Evolutionary conservation across 2,888 invertebrate species (phyloP).

Genomic region (Trisateles emortualis): DNA sequence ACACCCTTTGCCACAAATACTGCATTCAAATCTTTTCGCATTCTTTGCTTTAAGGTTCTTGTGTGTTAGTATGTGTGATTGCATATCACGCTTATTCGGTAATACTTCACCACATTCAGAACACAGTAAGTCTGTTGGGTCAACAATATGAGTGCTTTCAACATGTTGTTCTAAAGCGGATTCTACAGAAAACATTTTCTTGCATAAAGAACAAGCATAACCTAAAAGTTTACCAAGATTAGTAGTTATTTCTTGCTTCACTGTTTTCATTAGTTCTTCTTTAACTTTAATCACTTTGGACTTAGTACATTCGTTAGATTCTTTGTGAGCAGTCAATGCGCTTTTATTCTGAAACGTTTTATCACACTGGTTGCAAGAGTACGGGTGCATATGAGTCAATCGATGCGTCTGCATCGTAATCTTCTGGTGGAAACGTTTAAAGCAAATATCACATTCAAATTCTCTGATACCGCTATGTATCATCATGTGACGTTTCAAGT

Average conservation of each 20-base stretch:
- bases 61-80: conserved; percentile 64
- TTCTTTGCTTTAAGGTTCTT: conserved; percentile 62
- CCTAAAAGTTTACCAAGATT: conserved; percentile 75
- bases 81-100: conserved; percentile 70
- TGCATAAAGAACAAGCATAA: conserved; percentile 79
- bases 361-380: conserved; percentile 74
- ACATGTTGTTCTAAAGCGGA: conserved; percentile 79
- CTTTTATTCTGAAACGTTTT: conserved; percentile 66
- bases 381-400: conserved; percentile 74
- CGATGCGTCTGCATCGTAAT: conserved; percentile 83
- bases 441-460: conserved; percentile 82
- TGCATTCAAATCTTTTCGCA: conserved; percentile 75
- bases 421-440: conserved; percentile 80
- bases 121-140: conserved; percentile 67
- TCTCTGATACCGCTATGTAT: conserved; percentile 78
- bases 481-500: conserved; percentile 83
- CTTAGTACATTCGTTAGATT: conserved; percentile 64
- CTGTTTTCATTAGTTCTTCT: conserved; percentile 77
- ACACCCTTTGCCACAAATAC: conserved; percentile 77
- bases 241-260: conserved; percentile 77
- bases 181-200: conserved; percentile 81
- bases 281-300: conserved; percentile 69
- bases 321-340: conserved; percentile 61
- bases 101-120: conserved; percentile 77
- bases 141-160: conserved; percentile 72